phyloP scores from a whole-genome alignment of 2,797 vertebrate species.

The Anabacerthia variegaticeps region DNA sequence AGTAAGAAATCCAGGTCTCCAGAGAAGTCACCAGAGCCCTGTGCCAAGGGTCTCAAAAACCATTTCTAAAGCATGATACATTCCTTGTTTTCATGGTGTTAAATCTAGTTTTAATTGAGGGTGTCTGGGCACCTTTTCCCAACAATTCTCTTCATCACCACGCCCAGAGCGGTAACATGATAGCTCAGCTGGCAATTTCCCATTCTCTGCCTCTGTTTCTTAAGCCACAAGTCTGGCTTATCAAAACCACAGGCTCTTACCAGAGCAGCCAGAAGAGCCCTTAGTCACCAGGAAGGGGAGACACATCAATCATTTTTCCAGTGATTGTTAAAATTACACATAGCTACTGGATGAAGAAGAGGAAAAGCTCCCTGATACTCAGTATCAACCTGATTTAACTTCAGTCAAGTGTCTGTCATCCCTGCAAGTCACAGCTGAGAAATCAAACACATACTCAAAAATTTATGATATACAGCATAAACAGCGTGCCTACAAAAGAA shows the following conservation, averaged over 20 bases:
- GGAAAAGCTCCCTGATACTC: neutral
- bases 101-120: neutral
- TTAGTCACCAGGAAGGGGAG: neutral
- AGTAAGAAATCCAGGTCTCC: neutral
- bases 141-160: neutral
- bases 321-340: neutral
- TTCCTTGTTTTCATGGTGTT: neutral
- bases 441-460: neutral
- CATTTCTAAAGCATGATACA: neutral
- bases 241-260: neutral
- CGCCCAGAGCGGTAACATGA: neutral
- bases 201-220: neutral
- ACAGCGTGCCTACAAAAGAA: neutral
- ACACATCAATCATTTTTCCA: neutral
- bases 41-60: neutral
- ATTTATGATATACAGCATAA: neutral
- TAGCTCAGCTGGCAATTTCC: neutral
- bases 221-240: neutral
- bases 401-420: neutral
- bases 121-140: neutral
- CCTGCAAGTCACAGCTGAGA: neutral
- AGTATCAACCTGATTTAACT: neutral
- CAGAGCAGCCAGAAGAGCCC: neutral
- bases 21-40: neutral
- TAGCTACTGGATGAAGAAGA: neutral